phyloP scores from a whole-genome alignment of 2,888 invertebrate genomes.

The Drosophila stalkeri region DNA sequence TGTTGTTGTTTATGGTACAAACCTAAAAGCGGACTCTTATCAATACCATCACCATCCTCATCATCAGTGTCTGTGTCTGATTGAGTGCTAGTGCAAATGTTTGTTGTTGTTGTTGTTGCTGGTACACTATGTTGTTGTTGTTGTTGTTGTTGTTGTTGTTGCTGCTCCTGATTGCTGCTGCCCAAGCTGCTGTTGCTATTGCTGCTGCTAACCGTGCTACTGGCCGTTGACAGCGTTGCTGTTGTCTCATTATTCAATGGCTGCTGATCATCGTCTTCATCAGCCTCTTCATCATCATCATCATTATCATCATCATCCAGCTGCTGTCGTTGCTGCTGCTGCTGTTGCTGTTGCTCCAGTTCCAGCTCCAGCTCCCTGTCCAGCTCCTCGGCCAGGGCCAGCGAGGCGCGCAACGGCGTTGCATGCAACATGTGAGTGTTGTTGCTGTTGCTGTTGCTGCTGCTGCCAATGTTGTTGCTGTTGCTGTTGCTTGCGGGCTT shows the following conservation, averaged over 20 bases:
- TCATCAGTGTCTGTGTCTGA: constrained; percentile 72
- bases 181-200: constrained; percentile 14
- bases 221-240: constrained; percentile 57
- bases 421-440: constrained; percentile 38
- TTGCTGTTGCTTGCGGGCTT: constrained; percentile 25
- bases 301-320: constrained; percentile 19
- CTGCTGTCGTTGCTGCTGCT: constrained; percentile 10
- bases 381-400: constrained; percentile 71
- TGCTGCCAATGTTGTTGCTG: constrained; percentile 4
- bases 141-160: constrained; percentile 37
- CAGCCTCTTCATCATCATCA: constrained; percentile 36
- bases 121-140: constrained; percentile 53
- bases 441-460: neutral
- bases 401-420: constrained; percentile 63
- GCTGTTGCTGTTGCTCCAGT: constrained; percentile 42
- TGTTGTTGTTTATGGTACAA: constrained; percentile 79
- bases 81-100: constrained; percentile 66
- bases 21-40: constrained; percentile 85
- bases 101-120: constrained; percentile 63
- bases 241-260: constrained; percentile 80
- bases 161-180: constrained; percentile 28
- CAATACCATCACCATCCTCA: constrained; percentile 80
- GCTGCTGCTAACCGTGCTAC: constrained; percentile 44
- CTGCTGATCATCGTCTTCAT: constrained; percentile 77
- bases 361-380: constrained; percentile 65